Evolutionary conservation across 2,888 invertebrate species (phyloP).

Genomic region (Spodoptera picta): DNA sequence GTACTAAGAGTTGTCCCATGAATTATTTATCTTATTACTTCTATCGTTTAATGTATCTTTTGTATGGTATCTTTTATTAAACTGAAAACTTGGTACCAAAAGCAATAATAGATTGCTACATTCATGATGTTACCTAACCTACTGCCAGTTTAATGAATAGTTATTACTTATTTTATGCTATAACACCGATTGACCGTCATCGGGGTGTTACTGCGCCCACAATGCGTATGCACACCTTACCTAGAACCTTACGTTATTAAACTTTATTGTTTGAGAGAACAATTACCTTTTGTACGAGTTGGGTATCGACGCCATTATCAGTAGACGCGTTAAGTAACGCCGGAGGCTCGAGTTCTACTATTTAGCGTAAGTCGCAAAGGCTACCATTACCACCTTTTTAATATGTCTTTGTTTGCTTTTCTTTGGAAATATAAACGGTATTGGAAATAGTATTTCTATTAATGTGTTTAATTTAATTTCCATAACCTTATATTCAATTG

Average conservation of each 20-base stretch:
- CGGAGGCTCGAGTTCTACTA: conserved; percentile 78
- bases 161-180: conserved; percentile 36
- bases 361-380: conserved; percentile 69
- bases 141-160: conserved; percentile 15
- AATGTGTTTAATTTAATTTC: no score
- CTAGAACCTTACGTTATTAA: conserved; percentile 84
- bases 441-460: conserved; percentile 23
- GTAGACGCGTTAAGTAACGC: conserved; percentile 81
- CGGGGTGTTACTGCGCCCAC: conserved; percentile 66
- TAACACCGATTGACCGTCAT: conserved; percentile 63
- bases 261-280: conserved; percentile 87
- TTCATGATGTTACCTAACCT: conserved; percentile 68
- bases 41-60: no score
- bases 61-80: no score
- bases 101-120: neutral
- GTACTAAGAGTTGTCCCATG: no score
- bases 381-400: conserved; percentile 66
- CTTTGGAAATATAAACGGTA: conserved; percentile 40
- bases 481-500: no score
- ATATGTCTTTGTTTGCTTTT: conserved; percentile 76
- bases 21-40: no score
- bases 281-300: conserved; percentile 87
- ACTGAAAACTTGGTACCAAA: no score
- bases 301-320: conserved; percentile 81
- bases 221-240: conserved; percentile 75